Conservation (phyloP, 2,797 vertebrate genomes). For the Megaceryle alcyon region DNA sequence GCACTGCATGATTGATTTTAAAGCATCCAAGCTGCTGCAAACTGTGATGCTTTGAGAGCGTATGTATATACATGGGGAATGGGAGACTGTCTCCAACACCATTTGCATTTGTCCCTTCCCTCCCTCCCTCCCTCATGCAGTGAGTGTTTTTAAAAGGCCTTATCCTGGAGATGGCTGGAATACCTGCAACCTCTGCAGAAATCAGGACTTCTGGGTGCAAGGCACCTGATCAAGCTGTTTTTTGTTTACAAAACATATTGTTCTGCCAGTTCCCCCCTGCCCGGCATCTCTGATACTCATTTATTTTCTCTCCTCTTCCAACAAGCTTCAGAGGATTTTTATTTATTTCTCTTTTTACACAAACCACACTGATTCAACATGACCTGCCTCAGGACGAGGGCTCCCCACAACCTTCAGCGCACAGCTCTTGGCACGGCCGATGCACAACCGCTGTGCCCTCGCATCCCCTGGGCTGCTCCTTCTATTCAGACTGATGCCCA, state of each 20-base stretch:
- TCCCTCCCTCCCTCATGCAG: not conserved
- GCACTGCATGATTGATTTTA: not conserved
- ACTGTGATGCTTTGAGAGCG: not conserved
- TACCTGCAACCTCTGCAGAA: not conserved
- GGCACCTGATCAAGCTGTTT: rapidly evolving
- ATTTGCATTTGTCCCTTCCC: conserved; percentile 32
- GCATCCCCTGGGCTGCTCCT: not conserved
- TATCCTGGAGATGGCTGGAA: not conserved
- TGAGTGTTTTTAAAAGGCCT: not conserved
- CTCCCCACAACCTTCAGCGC: rapidly evolving
- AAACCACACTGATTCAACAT: rapidly evolving
- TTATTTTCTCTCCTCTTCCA: not conserved
- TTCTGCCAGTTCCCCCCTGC: not conserved
- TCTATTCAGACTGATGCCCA: rapidly evolving
- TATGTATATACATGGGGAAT: not conserved
- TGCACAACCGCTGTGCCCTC: rapidly evolving
- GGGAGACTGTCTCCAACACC: not conserved
- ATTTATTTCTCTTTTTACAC: not conserved
- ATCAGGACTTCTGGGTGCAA: not conserved
- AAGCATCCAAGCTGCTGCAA: conserved; percentile 50
- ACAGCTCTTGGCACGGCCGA: rapidly evolving
- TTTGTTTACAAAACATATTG: not conserved
- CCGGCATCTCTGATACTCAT: not conserved
- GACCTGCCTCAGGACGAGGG: rapidly evolving
- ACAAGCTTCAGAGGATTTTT: not conserved